These are phyloP conservation scores for Zosterops japonicus DNA, from an alignment of 2,113 vertebrate species.

Conservation along the genomic window DNA sequence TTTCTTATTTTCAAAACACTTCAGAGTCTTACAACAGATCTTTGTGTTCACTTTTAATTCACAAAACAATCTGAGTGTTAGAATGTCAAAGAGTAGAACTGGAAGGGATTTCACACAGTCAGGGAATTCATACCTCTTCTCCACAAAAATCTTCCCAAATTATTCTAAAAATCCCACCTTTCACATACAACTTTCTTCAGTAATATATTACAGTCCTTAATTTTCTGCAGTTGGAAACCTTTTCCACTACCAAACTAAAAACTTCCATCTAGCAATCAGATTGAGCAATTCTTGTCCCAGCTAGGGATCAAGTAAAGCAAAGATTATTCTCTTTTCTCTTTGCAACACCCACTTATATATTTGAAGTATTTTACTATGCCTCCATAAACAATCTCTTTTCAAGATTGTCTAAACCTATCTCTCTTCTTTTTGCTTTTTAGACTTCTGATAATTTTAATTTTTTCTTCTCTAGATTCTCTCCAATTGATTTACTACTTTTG, in stretches of 20 bases:
- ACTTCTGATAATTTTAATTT: neutral
- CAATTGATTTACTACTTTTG: neutral
- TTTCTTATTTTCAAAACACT: neutral
- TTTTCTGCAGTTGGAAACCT: neutral
- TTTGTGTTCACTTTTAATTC: neutral
- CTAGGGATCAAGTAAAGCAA: neutral
- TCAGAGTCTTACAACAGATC: neutral
- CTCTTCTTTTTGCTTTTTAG: neutral
- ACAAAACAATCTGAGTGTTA: neutral
- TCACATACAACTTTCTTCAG: neutral
- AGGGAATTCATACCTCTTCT: neutral
- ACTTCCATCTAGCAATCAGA: neutral
- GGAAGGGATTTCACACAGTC: neutral
- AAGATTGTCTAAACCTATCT: neutral
- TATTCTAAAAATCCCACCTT: neutral
- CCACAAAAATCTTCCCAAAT: neutral
- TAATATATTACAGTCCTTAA: neutral
- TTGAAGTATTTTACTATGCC: neutral
- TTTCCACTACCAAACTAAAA: neutral
- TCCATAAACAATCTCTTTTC: neutral
- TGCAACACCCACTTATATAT: neutral
- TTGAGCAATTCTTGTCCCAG: neutral
- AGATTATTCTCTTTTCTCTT: neutral
- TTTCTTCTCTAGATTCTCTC: neutral
- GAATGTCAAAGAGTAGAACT: neutral